Conservation (phyloP, 2,888 invertebrate genomes). For the Machimus rusticus region DNA sequence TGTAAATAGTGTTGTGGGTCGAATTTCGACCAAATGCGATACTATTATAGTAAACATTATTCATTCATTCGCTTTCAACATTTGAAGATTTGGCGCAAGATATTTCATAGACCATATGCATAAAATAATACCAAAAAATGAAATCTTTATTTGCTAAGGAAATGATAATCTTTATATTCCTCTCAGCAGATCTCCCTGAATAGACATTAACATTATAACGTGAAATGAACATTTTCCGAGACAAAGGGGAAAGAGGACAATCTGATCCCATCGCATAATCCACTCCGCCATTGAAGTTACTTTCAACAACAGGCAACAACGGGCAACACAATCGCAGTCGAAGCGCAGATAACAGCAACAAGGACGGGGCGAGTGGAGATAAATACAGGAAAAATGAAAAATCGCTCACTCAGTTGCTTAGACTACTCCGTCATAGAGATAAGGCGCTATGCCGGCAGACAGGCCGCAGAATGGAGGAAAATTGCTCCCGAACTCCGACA, state of each 20-base stretch:
- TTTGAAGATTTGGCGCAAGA: too few relatives aligned
- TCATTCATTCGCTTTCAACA: too few relatives aligned
- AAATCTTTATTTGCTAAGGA: not conserved
- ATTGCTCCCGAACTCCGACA: constrained; percentile 32
- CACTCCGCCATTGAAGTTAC: constrained; percentile 15
- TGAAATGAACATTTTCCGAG: constrained; percentile 29
- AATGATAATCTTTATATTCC: not conserved
- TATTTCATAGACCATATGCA: not conserved
- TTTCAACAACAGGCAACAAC: constrained; percentile 10
- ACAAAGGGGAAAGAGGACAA: not conserved
- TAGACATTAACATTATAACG: constrained; percentile 6
- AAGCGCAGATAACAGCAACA: constrained; percentile 1
- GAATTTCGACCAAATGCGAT: too few relatives aligned
- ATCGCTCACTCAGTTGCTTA: constrained; percentile 34
- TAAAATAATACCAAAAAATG: not conserved
- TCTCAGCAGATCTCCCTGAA: not conserved
- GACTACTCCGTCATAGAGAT: constrained; percentile 23
- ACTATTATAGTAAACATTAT: too few relatives aligned
- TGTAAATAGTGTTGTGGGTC: too few relatives aligned
- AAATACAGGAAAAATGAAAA: constrained; percentile 35
- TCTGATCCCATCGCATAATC: not conserved
- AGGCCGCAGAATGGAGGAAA: constrained; percentile 25
- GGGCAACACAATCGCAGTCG: not conserved
- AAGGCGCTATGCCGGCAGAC: constrained; percentile 14
- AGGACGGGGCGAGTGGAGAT: constrained; percentile 9